Evolutionary conservation across 2,888 invertebrate genomes (phyloP), one percentile per base, ranked within the genome.

Genomic region (Athrips mouffetella): DNA sequence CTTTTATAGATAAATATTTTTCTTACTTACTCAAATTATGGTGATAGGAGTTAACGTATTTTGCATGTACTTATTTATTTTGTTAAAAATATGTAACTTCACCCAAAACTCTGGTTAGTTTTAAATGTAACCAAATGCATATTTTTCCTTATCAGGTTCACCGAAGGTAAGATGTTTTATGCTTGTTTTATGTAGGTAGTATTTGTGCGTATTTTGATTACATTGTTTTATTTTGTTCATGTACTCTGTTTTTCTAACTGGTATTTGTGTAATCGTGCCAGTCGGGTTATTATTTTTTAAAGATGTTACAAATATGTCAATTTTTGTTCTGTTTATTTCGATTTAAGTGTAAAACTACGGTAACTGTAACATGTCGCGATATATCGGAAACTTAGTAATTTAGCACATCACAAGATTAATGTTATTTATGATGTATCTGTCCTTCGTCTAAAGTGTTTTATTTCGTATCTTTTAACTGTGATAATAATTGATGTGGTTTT

Each of bases 81-180:
- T 3, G 4, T 37, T n/a, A n/a, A n/a, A n/a, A n/a, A n/a, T n/a
- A n/a, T n/a, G 50, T 45, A 37, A 13, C 35, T 40, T 48, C 40
- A 47, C 54, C 58, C 58, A 62, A 63, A 56, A 68, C 66, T 68
- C 62, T 62, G 61, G 52, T 61, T 51, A 53, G 44, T 55, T 51
- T 53, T 45, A 54, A 49, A 53, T 58, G 53, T 62, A 41, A 51
- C 57, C 60, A n/a, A n/a, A n/a, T 60, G 67, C 63, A 62, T 62
- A 60, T 62, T 76, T 78, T 78, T 70, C 72, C 62, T 75, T 78
- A 76, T 84, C 85, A 85, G 86, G 87, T 83, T 75, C 65, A 53
- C 59, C 49, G 53, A 80, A 87, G 86, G 87, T 87, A 87, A 87
- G 86, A 70, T 66, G 65, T 75, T 75, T 70, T 71, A 60, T 69